phyloP scores from a whole-genome alignment of 2,113 vertebrate species.

The Craseonycteris thonglongyai region DNA sequence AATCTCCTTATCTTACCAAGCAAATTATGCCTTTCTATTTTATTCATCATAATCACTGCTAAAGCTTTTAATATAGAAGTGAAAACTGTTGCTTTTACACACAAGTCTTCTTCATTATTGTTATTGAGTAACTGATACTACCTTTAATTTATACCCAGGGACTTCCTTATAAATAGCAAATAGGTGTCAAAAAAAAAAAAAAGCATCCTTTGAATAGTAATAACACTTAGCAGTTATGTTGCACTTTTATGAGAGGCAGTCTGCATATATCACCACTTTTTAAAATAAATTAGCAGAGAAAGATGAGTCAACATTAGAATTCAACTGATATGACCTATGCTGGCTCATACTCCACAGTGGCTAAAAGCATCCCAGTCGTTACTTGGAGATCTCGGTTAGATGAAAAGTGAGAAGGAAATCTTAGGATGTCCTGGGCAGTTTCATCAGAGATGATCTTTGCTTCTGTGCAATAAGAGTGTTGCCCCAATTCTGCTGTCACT shows the following conservation, averaged over 20 bases:
- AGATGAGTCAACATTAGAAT: neutral
- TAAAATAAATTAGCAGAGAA: slow-evolving; percentile 14
- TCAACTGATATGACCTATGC: neutral
- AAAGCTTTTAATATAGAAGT: slow-evolving; percentile 3
- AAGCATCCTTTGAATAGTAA: neutral
- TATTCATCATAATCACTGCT: slow-evolving; percentile 22
- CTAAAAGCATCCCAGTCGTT: neutral
- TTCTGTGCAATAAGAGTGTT: neutral
- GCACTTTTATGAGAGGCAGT: neutral
- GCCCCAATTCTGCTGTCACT: neutral
- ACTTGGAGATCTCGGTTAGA: neutral
- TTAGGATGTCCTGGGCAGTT: neutral
- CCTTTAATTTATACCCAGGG: slow-evolving; percentile 34
- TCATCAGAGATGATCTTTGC: neutral
- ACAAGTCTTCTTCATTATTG: slow-evolving; percentile 12
- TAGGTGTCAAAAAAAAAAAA: slow-evolving; percentile 19
- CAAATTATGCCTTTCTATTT: neutral
- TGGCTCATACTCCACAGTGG: neutral
- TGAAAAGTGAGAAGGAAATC: neutral
- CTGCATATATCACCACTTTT: neutral
- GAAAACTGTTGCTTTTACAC: slow-evolving; percentile 4
- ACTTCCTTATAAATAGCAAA: slow-evolving; percentile 43
- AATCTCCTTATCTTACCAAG: neutral
- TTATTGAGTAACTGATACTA: slow-evolving; percentile 24
- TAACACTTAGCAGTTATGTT: neutral